These are phyloP conservation scores for Mesochorus sp. DNA, from an alignment of 2,888 invertebrate species.

Conservation along the genomic window DNA sequence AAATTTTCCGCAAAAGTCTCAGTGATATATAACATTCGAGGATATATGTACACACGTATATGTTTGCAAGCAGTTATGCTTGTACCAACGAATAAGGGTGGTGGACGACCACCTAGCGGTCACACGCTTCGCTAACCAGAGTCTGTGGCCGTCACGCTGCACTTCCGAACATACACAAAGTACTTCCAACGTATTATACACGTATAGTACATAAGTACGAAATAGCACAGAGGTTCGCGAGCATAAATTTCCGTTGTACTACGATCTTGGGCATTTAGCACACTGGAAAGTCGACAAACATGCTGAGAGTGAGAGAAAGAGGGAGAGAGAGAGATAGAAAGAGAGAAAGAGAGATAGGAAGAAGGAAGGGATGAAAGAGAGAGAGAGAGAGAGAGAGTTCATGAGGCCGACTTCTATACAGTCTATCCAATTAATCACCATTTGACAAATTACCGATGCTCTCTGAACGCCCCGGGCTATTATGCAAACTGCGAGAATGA, in stretches of 20 bases:
- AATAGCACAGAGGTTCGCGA: slow-evolving; percentile 45
- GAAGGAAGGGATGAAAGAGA: slow-evolving; percentile 15
- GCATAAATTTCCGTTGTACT: slow-evolving; percentile 63
- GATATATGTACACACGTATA: slow-evolving; percentile 21
- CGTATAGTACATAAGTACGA: not conserved
- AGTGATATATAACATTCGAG: slow-evolving; percentile 19
- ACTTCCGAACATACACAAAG: slow-evolving; percentile 35
- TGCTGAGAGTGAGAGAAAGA: slow-evolving; percentile 14
- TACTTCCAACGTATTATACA: not conserved
- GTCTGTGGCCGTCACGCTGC: slow-evolving; percentile 60
- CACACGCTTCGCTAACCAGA: slow-evolving; percentile 60
- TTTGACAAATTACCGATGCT: slow-evolving; percentile 75
- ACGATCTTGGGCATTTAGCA: slow-evolving; percentile 64
- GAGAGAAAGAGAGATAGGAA: slow-evolving; percentile 29
- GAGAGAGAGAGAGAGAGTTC: slow-evolving; percentile 26
- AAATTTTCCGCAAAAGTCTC: slow-evolving; percentile 9
- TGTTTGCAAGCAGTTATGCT: slow-evolving; percentile 33
- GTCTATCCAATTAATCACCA: slow-evolving; percentile 74
- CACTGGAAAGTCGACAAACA: slow-evolving; percentile 56
- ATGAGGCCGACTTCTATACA: slow-evolving; percentile 27
- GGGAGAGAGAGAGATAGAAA: slow-evolving; percentile 13
- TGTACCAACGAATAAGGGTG: slow-evolving; percentile 27
- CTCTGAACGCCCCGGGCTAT: slow-evolving; percentile 47
- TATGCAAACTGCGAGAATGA: slow-evolving; percentile 38
- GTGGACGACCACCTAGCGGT: slow-evolving; percentile 51